Evolutionary conservation across 2,797 vertebrate species (phyloP), one percentile per base, ranked within the genome.

Genomic region (Dromococcyx pavoninus): DNA sequence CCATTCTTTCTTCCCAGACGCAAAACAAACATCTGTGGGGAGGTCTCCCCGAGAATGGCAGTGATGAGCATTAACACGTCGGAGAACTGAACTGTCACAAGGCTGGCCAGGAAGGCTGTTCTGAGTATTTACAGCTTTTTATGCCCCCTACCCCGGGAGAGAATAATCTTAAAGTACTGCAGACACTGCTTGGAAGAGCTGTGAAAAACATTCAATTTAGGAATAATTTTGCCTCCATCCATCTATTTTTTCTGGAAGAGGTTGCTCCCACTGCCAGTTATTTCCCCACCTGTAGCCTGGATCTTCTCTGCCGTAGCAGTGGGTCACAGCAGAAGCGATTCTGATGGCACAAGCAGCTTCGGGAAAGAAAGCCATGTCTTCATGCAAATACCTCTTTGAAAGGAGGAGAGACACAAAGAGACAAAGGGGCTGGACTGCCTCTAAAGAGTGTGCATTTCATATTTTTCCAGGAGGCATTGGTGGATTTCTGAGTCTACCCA

Each of bases 61-160:
- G 95, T 15, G 78, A 72, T 58, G 93, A 95, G 33, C 94, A 96
- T 98, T 97, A 98, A 94, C 97, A 97, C 96, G 89, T 84, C 85
- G 80, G 60, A 96, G 97, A 96, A 69, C 83, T 17, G 50, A 95
- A 67, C 97, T 93, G 96, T 95, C 91, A 33, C 87, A 91, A 77
- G 92, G 93, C 85, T 65, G 71, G 92, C 94, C 95, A 92, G 93
- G 96, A 97, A 97, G 98, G 97, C 96, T 94, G 94, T 96, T 97
- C 78, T 25, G 84, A 96, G 95, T 97, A 97, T 98, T 98, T 97
- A 97, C 95, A 93, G 96, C 96, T 96, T 96, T 48, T 97, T 95
- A 96, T 91, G 94, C 96, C 95, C 72, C 93, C 93, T 46, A 35
- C 95, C 89, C 95, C 5, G 23, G 96, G 97, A 98, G 93, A 87